phyloP scores from a whole-genome alignment of 2,797 vertebrate species.

The Pachyuromys duprasi region DNA sequence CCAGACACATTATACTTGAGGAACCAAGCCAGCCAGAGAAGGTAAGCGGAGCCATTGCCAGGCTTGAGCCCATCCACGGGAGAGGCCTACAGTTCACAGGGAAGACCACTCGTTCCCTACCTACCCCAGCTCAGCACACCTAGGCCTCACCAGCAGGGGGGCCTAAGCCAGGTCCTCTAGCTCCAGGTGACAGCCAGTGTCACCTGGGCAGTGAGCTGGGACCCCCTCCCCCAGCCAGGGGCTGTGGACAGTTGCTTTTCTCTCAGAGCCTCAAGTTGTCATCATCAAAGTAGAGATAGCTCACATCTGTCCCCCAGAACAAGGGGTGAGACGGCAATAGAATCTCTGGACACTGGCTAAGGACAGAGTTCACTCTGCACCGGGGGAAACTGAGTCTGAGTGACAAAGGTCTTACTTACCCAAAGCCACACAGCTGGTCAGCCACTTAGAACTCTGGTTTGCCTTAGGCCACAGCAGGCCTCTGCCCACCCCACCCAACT shows the following conservation, averaged over 20 bases:
- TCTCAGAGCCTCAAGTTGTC: background rate
- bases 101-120: fast-evolving
- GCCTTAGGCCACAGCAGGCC: background rate
- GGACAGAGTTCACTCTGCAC: background rate
- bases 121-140: background rate
- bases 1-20: background rate
- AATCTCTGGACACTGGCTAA: fast-evolving
- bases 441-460: background rate
- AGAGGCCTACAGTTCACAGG: background rate
- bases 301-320: background rate
- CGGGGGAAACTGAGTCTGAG: background rate
- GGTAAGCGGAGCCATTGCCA: background rate
- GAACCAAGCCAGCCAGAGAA: background rate
- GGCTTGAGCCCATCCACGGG: background rate
- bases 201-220: background rate
- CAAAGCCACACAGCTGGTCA: background rate
- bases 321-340: fast-evolving
- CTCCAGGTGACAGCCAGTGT: background rate
- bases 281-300: background rate
- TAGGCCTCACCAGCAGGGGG: background rate
- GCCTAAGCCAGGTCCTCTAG: no score
- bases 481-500: background rate
- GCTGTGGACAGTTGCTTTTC: background rate
- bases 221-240: background rate
- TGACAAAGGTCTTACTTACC: background rate